Evolutionary conservation across 2,888 invertebrate genomes (phyloP).

Genomic region (Netelia melanura): DNA sequence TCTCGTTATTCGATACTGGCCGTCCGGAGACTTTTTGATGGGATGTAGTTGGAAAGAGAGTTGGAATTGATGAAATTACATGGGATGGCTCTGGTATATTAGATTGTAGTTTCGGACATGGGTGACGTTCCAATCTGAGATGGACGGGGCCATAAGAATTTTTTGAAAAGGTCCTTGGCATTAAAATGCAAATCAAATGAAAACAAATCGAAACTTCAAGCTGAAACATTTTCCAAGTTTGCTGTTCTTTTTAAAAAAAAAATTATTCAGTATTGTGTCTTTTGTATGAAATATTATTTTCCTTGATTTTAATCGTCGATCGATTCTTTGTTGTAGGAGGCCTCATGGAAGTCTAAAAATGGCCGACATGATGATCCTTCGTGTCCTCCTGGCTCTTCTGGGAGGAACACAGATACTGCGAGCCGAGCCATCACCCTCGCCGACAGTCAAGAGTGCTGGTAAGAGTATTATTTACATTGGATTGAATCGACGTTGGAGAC

Average conservation of each 20-base stretch:
- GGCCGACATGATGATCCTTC: slow-evolving; percentile 80
- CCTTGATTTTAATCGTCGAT: slow-evolving; percentile 3
- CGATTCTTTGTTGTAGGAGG: slow-evolving; percentile 74
- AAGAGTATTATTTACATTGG: slow-evolving; percentile 67
- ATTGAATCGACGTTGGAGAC: neutral
- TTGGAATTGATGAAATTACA: neutral
- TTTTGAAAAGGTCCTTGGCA: no score
- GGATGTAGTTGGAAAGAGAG: neutral
- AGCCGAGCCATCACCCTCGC: slow-evolving; percentile 80
- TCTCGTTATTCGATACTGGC: slow-evolving; percentile 29
- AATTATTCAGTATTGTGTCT: no score
- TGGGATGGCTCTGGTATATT: neutral
- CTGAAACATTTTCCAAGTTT: no score
- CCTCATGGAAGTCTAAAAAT: slow-evolving; percentile 81
- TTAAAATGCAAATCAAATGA: no score
- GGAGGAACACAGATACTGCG: slow-evolving; percentile 80
- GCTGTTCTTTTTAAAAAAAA: no score
- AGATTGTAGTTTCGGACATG: no score
- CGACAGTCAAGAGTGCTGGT: slow-evolving; percentile 81
- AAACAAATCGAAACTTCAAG: no score
- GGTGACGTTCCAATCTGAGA: no score
- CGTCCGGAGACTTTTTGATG: neutral
- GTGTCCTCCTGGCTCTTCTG: slow-evolving; percentile 79
- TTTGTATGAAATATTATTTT: neutral
- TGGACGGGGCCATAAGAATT: no score